Conservation (phyloP, 2,113 vertebrate species). For the Clarias magur region DNA sequence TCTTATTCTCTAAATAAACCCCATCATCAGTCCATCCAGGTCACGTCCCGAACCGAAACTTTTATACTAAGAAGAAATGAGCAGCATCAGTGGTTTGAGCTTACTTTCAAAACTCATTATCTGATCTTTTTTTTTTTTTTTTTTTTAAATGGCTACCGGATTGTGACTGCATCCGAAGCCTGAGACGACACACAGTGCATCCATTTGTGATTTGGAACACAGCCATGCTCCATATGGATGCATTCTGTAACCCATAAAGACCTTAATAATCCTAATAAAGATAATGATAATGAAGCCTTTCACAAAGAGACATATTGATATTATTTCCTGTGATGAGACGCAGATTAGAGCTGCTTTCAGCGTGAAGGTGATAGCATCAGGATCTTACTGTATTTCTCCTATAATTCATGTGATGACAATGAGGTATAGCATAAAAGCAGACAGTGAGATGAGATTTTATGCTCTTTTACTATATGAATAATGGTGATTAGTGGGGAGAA, state of each 20-base stretch:
- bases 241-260: neutral
- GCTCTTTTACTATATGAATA: neutral
- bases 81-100: neutral
- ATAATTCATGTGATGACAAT: neutral
- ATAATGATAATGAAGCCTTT: neutral
- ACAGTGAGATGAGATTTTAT: neutral
- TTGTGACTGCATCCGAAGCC: neutral
- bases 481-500: neutral
- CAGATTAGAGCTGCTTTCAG: neutral
- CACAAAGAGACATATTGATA: neutral
- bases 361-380: neutral
- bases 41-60: neutral
- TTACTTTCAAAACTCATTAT: neutral
- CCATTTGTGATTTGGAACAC: neutral
- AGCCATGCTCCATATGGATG: neutral
- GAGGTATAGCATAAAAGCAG: neutral
- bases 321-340: neutral
- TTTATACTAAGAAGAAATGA: neutral
- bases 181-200: neutral
- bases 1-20: neutral
- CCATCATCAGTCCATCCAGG: neutral
- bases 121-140: neutral
- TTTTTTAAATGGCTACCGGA: neutral
- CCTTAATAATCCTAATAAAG: slow-evolving; percentile 4
- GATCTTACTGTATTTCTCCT: neutral